phyloP scores from a whole-genome alignment of 2,797 vertebrate species.

The Karalla daura region DNA sequence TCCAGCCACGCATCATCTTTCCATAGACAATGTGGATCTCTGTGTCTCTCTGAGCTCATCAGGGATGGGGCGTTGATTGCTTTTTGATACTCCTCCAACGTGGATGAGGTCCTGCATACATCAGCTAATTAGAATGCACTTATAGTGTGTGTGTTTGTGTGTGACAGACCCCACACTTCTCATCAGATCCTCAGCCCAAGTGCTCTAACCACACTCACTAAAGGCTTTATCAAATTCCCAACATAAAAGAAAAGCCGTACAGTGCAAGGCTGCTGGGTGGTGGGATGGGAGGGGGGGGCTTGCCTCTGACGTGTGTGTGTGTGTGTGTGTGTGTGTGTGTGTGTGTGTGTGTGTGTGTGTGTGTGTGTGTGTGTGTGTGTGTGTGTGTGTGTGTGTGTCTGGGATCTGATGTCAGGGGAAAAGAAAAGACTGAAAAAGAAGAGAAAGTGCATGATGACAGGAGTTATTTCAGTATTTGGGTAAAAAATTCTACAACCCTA shows the following conservation, averaged over 20 bases:
- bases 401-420: slow-evolving; percentile 39
- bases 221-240: slow-evolving; percentile 72
- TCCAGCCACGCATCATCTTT: slow-evolving; percentile 82
- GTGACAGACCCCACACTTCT: slow-evolving; percentile 76
- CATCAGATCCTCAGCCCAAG: slow-evolving; percentile 79
- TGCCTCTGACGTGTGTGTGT: too few species aligned
- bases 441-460: slow-evolving; percentile 21
- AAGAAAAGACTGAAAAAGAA: slow-evolving; percentile 48
- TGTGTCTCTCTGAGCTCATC: slow-evolving; percentile 84
- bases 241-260: slow-evolving; percentile 58
- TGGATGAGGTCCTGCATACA: slow-evolving; percentile 87
- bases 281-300: background rate
- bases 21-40: slow-evolving; percentile 82
- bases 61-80: slow-evolving; percentile 89
- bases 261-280: slow-evolving; percentile 19
- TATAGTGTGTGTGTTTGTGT: slow-evolving; percentile 64
- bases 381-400: background rate
- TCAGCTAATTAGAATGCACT: slow-evolving; percentile 86
- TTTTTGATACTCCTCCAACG: slow-evolving; percentile 89
- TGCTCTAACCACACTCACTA: slow-evolving; percentile 71
- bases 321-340: background rate
- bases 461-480: slow-evolving; percentile 28
- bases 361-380: too few species aligned
- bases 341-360: too few species aligned
- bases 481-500: slow-evolving; percentile 11